A percentile compares a stretch with the other conserved stretches of the same genome.
These are phyloP conservation scores for Hypanus sabinus DNA, from an alignment of 2,113 vertebrate genomes.

Conservation along the genomic window DNA sequence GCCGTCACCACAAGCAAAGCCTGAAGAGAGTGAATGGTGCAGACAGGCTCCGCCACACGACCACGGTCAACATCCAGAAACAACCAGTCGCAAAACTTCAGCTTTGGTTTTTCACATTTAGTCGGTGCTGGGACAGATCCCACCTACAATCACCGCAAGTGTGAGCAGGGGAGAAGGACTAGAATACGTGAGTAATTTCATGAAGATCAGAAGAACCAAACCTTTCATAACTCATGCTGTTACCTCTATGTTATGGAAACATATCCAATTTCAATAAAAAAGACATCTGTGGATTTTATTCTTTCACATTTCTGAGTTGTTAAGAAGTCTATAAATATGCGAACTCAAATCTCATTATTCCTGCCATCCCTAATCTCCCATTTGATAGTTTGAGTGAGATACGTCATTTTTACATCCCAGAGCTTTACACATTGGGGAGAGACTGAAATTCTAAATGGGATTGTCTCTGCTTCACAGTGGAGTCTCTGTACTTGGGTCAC, in stretches of 20 bases:
- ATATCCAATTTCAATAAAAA: conserved; percentile 25
- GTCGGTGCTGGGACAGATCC: background rate
- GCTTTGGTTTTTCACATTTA: background rate
- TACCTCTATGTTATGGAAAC: background rate
- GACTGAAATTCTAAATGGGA: background rate
- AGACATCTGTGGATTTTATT: conserved; percentile 29
- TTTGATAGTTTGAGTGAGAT: conserved; percentile 1
- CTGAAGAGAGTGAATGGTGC: background rate
- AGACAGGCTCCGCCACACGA: background rate
- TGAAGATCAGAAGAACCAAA: background rate
- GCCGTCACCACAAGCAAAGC: background rate
- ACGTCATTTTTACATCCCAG: conserved; percentile 19
- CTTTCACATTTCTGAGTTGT: conserved; percentile 22
- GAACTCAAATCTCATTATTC: conserved; percentile 25
- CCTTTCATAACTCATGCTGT: background rate
- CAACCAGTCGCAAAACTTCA: background rate
- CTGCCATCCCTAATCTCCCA: background rate
- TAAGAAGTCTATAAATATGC: conserved; percentile 25
- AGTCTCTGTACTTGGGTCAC: too few species aligned
- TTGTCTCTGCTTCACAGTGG: background rate
- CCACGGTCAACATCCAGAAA: background rate
- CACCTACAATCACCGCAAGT: background rate
- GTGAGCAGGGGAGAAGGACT: background rate
- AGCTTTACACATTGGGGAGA: conserved; percentile 2
- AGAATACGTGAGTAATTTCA: background rate